Evolutionary conservation across 2,113 vertebrate species (phyloP).

Genomic region (Dromaius novaehollandiae): DNA sequence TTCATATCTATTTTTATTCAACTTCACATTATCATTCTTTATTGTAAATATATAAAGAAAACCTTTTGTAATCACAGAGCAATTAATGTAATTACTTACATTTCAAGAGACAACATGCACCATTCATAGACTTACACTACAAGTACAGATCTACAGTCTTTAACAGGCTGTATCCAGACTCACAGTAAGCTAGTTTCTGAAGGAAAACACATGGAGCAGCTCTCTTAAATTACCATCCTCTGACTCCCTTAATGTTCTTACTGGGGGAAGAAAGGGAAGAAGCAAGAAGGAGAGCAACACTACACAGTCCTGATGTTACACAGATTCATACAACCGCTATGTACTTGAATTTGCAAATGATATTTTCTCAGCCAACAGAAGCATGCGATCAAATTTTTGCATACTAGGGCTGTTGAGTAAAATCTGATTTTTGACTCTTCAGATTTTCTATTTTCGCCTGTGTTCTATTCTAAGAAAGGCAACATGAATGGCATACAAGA

Average conservation of each 20-base stretch:
- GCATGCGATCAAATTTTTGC: neutral
- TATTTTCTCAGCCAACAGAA: slow-evolving; percentile 24
- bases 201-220: neutral
- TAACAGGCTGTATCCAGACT: neutral
- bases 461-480: neutral
- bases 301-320: neutral
- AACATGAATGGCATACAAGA: neutral
- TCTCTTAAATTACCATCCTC: neutral
- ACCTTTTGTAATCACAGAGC: neutral
- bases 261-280: neutral
- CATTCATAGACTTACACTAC: neutral
- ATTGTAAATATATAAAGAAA: neutral
- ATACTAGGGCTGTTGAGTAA: neutral
- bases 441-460: neutral
- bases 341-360: neutral
- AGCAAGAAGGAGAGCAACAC: neutral
- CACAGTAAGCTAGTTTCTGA: neutral
- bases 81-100: neutral
- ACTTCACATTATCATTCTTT: neutral
- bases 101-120: neutral
- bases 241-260: neutral
- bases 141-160: neutral
- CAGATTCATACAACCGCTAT: neutral
- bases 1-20: neutral
- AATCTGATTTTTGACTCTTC: neutral